A percentile compares a stretch with the other conserved stretches of the same genome.
phyloP scores from a whole-genome alignment of 2,113 vertebrate genomes.

The Noctilio leporinus region DNA sequence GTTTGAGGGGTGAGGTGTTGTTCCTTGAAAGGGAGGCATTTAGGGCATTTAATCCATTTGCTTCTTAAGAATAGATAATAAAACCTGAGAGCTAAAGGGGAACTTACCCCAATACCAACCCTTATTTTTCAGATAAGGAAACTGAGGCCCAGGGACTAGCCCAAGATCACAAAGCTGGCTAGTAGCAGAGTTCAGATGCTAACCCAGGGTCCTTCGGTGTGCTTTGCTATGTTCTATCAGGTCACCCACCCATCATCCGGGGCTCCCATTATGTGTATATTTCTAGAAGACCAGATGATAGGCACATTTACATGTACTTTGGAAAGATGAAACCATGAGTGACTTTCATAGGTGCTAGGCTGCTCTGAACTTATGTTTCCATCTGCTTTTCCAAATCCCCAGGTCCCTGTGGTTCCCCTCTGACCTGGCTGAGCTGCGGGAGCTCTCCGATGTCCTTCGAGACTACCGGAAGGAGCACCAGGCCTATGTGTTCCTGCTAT shows the following conservation, averaged over 20 bases:
- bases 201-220: background rate
- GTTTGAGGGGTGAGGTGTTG: background rate
- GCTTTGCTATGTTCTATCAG: background rate
- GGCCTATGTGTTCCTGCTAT: slow-evolving; percentile 89
- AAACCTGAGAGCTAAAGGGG: background rate
- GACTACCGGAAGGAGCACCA: slow-evolving; percentile 91
- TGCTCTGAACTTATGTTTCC: background rate
- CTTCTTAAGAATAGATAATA: background rate
- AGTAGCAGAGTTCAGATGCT: background rate
- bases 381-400: background rate
- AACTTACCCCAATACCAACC: background rate
- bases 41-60: background rate
- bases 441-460: slow-evolving; percentile 87
- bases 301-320: background rate
- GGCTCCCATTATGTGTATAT: background rate
- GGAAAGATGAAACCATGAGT: background rate
- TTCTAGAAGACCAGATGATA: background rate
- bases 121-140: background rate
- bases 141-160: background rate
- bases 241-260: background rate
- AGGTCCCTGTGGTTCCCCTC: slow-evolving; percentile 93
- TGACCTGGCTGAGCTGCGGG: slow-evolving; percentile 90
- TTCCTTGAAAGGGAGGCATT: background rate
- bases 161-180: background rate
- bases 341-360: background rate